phyloP scores from a whole-genome alignment of 2,113 vertebrate species.

The Neotoma lepida region DNA sequence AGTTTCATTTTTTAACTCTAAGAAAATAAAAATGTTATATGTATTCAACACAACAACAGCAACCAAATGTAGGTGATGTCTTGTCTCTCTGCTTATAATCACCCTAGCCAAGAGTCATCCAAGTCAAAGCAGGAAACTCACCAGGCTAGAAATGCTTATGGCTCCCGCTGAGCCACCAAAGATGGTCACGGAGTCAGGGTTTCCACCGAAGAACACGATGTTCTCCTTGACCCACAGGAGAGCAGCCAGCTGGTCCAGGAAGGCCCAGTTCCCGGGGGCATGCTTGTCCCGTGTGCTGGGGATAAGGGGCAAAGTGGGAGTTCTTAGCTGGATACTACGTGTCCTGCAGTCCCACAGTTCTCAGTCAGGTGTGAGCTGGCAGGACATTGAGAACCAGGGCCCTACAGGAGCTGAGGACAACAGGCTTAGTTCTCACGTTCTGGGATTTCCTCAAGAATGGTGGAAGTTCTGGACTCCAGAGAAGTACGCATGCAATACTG shows the following conservation, averaged over 20 bases:
- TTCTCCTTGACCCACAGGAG: conserved; percentile 89
- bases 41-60: neutral
- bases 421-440: neutral
- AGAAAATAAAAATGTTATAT: neutral
- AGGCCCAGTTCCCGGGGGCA: conserved; percentile 86
- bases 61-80: neutral
- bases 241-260: conserved; percentile 89
- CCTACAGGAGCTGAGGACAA: neutral
- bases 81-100: neutral
- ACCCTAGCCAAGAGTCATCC: neutral
- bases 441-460: conserved; percentile 2
- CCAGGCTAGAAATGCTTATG: conserved; percentile 85
- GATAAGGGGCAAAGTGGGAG: neutral
- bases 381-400: neutral
- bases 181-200: conserved; percentile 87
- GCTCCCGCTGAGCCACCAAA: conserved; percentile 89
- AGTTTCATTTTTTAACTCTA: neutral
- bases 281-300: conserved; percentile 86
- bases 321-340: neutral
- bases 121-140: conserved; percentile 57
- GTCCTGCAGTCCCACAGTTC: neutral
- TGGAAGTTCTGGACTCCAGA: neutral
- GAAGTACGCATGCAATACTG: neutral
- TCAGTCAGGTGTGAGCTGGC: neutral
- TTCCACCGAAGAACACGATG: conserved; percentile 87